Evolutionary conservation across 30 jellyfish, hydroid and myxozoan genomes (phyloP).

Genomic region (Nemopilema nomurai): DNA sequence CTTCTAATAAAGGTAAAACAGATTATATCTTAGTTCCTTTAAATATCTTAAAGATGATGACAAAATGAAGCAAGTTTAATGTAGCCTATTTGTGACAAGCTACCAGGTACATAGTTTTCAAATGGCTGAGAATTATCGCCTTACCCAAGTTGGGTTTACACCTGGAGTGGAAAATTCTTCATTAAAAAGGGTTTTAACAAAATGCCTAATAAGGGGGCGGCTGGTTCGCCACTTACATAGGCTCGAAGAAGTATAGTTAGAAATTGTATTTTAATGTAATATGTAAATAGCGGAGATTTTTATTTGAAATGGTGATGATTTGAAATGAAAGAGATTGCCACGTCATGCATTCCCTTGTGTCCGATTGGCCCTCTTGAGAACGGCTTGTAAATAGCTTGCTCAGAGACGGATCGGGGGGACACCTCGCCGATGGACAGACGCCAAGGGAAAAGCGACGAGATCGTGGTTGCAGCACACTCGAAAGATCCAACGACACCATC

Average conservation of each 20-base stretch:
- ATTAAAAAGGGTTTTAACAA: no score
- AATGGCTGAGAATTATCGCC: no score
- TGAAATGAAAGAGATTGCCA: conserved; percentile 60
- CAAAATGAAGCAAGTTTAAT: background rate
- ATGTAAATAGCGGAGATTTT: conserved; percentile 13
- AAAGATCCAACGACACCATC: conserved; percentile 19
- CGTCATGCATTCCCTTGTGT: conserved; percentile 64
- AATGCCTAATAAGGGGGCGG: no score
- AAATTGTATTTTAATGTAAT: background rate
- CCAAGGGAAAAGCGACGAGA: conserved; percentile 35
- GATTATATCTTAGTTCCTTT: no score
- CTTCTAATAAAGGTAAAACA: background rate
- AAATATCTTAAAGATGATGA: background rate
- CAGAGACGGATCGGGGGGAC: conserved; percentile 8
- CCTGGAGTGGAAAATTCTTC: no score
- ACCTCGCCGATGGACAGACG: conserved; percentile 2
- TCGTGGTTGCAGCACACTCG: conserved; percentile 23
- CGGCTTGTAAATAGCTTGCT: conserved; percentile 37
- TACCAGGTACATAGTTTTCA: background rate
- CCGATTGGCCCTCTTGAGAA: conserved; percentile 51
- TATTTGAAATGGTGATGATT: conserved; percentile 21
- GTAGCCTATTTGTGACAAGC: background rate
- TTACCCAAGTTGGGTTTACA: no score
- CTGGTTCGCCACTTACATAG: no score
- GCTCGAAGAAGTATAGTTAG: background rate